Percentiles rank a stretch among this genome's conserved stretches.
These are phyloP conservation scores for Lipophrys pholis DNA, from an alignment of 2,113 vertebrate species.

Conservation along the genomic window DNA sequence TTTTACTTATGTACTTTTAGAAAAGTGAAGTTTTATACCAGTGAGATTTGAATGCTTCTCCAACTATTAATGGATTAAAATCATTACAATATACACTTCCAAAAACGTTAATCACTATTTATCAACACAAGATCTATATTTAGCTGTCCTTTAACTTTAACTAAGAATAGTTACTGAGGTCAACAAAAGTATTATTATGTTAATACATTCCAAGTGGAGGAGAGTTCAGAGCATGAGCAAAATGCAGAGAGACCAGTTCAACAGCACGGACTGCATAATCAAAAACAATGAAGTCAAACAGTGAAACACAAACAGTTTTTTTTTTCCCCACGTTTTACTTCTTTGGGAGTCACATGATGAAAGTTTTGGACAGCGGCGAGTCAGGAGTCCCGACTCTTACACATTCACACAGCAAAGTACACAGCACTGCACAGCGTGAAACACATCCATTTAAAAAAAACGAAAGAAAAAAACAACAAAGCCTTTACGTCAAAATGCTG, in stretches of 20 bases:
- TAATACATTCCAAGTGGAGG: too few species aligned
- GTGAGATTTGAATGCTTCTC: too few species aligned
- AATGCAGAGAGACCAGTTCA: constrained; percentile 65
- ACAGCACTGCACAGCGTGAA: constrained; percentile 71
- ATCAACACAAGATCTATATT: too few species aligned
- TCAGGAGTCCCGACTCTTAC: constrained; percentile 39
- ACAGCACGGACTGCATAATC: constrained; percentile 11
- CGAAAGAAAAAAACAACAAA: constrained; percentile 52
- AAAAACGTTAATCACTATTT: too few species aligned
- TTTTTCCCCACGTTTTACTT: constrained; percentile 68
- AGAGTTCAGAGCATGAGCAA: constrained; percentile 1
- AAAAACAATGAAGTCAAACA: constrained; percentile 31
- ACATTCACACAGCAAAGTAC: constrained; percentile 74
- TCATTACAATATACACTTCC: too few species aligned
- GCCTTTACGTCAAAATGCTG: constrained; percentile 68
- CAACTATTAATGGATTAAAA: too few species aligned
- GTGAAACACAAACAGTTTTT: not conserved
- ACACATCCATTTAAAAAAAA: constrained; percentile 75
- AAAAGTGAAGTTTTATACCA: too few species aligned
- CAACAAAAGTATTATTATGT: too few species aligned
- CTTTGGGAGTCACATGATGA: constrained; percentile 75
- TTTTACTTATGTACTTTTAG: too few species aligned
- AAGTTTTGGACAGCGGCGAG: constrained; percentile 65
- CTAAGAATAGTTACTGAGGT: too few species aligned
- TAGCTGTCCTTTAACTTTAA: too few species aligned